Evolutionary conservation across 1,140 invertebrate genomes (phyloP).

Genomic region (Neocloeon triangulifer): DNA sequence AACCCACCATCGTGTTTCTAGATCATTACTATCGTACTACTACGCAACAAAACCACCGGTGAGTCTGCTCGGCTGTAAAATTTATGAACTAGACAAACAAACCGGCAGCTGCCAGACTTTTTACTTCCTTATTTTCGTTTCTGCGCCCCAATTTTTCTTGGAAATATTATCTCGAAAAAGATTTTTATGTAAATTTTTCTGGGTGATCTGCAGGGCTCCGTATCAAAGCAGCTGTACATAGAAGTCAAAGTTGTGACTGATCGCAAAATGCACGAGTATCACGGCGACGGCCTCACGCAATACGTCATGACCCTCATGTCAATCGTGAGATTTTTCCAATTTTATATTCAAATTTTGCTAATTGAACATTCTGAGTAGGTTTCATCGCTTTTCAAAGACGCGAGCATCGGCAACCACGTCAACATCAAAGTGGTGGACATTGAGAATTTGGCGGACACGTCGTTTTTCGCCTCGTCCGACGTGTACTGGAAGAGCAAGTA

Average conservation of each 20-base stretch:
- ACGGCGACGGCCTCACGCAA: constrained; percentile 30
- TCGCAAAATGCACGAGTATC: constrained; percentile 49
- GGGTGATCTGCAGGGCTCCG: constrained; percentile 11
- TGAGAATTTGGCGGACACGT: too few relatives aligned
- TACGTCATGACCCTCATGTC: constrained; percentile 65
- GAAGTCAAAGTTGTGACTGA: constrained; percentile 65
- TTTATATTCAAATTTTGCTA: too few relatives aligned
- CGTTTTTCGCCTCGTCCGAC: too few relatives aligned
- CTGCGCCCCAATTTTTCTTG: constrained; percentile 9
- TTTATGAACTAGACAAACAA: constrained; percentile 4
- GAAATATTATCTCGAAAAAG: constrained; percentile 9
- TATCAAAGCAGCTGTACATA: constrained; percentile 38
- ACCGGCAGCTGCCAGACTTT: neutral
- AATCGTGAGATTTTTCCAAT: constrained; percentile 29
- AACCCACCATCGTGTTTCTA: too few relatives aligned
- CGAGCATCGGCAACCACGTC: constrained; percentile 58
- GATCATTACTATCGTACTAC: too few relatives aligned
- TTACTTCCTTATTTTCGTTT: neutral
- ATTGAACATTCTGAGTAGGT: too few relatives aligned
- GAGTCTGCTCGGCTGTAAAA: constrained; percentile 7
- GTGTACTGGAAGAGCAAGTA: constrained; percentile 5
- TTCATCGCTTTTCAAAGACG: constrained; percentile 52
- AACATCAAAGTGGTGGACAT: constrained; percentile 49
- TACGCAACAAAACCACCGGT: constrained; percentile 1
- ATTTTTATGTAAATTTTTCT: constrained; percentile 8